A percentile compares a stretch with the other conserved stretches of the same genome.
phyloP scores from a whole-genome alignment of 2,888 invertebrate species.

The Fragum whitleyi region DNA sequence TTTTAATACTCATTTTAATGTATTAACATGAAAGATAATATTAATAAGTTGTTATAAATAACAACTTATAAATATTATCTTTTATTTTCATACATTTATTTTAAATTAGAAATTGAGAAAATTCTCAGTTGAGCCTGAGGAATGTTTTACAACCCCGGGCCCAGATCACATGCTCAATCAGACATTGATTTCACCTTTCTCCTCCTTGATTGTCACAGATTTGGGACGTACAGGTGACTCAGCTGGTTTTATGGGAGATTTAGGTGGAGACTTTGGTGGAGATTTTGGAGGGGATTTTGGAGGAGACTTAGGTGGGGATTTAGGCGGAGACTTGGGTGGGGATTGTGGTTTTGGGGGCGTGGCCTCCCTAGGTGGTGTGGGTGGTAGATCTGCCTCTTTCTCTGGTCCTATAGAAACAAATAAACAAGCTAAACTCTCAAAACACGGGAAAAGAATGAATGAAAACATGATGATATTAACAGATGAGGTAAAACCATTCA shows the following conservation, averaged over 20 bases:
- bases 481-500: too few relatives aligned
- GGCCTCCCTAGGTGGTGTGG: constrained; percentile 3
- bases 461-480: too few relatives aligned
- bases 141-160: too few relatives aligned
- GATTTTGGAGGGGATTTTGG: constrained; percentile 32
- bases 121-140: too few relatives aligned
- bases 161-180: constrained; percentile 4
- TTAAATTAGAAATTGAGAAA: too few relatives aligned
- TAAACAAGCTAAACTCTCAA: not conserved
- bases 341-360: not conserved
- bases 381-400: constrained; percentile 14
- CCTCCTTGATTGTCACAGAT: constrained; percentile 51
- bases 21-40: too few relatives aligned
- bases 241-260: constrained; percentile 25
- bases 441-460: too few relatives aligned
- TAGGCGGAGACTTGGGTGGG: constrained; percentile 5
- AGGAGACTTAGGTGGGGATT: constrained; percentile 26
- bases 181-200: constrained; percentile 22
- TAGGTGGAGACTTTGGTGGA: constrained; percentile 33
- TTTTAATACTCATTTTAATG: too few relatives aligned
- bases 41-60: too few relatives aligned
- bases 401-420: constrained; percentile 16
- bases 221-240: constrained; percentile 40
- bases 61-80: too few relatives aligned
- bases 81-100: too few relatives aligned